Conservation (phyloP, 2,888 invertebrate genomes). For the Timema cristinae region DNA sequence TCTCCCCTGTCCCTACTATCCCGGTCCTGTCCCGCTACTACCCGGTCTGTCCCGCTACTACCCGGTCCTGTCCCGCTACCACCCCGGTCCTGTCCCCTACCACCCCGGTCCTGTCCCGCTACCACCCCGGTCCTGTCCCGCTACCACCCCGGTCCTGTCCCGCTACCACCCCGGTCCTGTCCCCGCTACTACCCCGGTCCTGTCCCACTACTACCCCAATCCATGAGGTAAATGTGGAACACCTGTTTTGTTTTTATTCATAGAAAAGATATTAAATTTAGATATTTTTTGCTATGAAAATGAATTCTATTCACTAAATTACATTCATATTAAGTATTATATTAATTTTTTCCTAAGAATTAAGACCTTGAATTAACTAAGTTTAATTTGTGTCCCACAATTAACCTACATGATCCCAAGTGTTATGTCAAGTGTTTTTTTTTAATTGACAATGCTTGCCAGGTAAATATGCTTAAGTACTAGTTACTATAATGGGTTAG, state of each 20-base stretch:
- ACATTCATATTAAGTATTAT: background rate
- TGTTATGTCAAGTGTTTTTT: no score
- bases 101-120: background rate
- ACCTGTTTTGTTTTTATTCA: background rate
- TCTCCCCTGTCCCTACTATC: background rate
- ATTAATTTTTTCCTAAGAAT: background rate
- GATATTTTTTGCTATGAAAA: background rate
- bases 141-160: background rate
- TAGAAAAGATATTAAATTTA: background rate
- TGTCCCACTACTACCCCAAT: conserved; percentile 3
- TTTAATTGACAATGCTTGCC: no score
- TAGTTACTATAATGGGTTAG: no score
- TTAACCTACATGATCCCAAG: background rate
- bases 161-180: background rate
- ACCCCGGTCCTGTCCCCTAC: background rate
- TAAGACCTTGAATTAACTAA: background rate
- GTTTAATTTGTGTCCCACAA: background rate
- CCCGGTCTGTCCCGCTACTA: background rate
- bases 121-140: background rate
- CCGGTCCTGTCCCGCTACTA: background rate
- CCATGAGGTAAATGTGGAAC: background rate
- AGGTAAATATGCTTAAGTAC: no score
- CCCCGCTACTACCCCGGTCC: no score
- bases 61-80: background rate
- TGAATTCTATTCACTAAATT: background rate